phyloP scores from a whole-genome alignment of 2,797 vertebrate genomes.

The Pyrocephalus nanus region DNA sequence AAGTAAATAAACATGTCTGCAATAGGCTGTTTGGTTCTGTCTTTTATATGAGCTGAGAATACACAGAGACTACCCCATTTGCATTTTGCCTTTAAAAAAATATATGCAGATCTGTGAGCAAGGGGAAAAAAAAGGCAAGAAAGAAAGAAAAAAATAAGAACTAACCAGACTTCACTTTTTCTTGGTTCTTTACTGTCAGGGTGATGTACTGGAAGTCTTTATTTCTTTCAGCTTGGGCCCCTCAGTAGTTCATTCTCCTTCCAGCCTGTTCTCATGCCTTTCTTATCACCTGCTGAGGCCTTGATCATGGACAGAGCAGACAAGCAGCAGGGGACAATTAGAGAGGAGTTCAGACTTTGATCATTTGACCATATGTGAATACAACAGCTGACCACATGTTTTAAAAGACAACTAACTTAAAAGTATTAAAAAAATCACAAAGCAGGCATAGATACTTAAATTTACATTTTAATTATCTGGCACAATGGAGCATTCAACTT shows the following conservation, averaged over 20 bases:
- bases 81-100: slow-evolving; percentile 69
- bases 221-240: slow-evolving; percentile 97
- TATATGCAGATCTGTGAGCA: slow-evolving; percentile 73
- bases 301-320: slow-evolving; percentile 97
- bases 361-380: slow-evolving; percentile 99
- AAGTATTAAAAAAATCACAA: slow-evolving; percentile 82
- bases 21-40: slow-evolving; percentile 71
- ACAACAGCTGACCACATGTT: slow-evolving; percentile 99
- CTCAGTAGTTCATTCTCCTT: slow-evolving; percentile 94
- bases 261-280: slow-evolving; percentile 96
- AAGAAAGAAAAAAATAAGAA: slow-evolving; percentile 76
- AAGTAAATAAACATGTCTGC: slow-evolving; percentile 79
- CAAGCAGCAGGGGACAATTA: slow-evolving; percentile 99
- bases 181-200: slow-evolving; percentile 95
- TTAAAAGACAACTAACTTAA: slow-evolving; percentile 95
- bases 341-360: slow-evolving; percentile 97
- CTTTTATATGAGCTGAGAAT: slow-evolving; percentile 59
- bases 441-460: slow-evolving; percentile 84
- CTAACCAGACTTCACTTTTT: slow-evolving; percentile 95
- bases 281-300: slow-evolving; percentile 99
- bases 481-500: slow-evolving; percentile 79
- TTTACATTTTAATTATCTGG: slow-evolving; percentile 86
- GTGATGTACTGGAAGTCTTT: slow-evolving; percentile 99
- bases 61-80: slow-evolving; percentile 45
- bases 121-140: slow-evolving; percentile 19